Conservation (phyloP, 2,113 vertebrate species). For the Cyanoramphus novaezelandiae region DNA sequence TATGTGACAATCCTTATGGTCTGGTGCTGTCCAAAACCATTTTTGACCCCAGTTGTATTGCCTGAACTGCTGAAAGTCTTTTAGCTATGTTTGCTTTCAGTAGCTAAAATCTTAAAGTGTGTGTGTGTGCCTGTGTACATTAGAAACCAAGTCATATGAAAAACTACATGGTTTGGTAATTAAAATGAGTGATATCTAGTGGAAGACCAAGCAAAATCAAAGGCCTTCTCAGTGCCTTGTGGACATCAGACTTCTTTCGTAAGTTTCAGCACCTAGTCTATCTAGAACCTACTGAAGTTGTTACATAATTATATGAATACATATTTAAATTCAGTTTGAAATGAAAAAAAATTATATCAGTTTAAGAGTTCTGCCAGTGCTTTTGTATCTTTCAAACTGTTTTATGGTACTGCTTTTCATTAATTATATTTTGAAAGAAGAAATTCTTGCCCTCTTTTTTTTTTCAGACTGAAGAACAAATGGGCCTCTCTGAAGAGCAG, state of each 20-base stretch:
- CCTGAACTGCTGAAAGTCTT: background rate
- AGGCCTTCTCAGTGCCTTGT: background rate
- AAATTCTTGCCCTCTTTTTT: slow-evolving; percentile 26
- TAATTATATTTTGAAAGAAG: slow-evolving; percentile 55
- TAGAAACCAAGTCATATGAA: background rate
- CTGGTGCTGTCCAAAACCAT: background rate
- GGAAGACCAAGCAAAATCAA: background rate
- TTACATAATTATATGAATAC: background rate
- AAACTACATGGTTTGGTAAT: background rate
- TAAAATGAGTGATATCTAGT: background rate
- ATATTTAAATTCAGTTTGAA: background rate
- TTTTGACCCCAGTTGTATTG: background rate
- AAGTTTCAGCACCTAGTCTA: background rate
- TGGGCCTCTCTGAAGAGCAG: slow-evolving; percentile 70
- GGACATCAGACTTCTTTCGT: background rate
- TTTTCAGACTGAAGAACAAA: slow-evolving; percentile 63
- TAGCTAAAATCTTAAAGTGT: background rate
- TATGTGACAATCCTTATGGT: background rate
- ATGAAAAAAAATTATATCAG: background rate
- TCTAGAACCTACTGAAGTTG: slow-evolving; percentile 3
- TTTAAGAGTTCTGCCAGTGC: background rate
- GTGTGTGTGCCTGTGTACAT: background rate
- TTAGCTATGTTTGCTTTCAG: background rate
- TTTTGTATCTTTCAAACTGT: background rate
- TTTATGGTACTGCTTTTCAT: slow-evolving; percentile 11